Conservation (phyloP, 2,797 vertebrate genomes). For the Acanthiza pusilla region DNA sequence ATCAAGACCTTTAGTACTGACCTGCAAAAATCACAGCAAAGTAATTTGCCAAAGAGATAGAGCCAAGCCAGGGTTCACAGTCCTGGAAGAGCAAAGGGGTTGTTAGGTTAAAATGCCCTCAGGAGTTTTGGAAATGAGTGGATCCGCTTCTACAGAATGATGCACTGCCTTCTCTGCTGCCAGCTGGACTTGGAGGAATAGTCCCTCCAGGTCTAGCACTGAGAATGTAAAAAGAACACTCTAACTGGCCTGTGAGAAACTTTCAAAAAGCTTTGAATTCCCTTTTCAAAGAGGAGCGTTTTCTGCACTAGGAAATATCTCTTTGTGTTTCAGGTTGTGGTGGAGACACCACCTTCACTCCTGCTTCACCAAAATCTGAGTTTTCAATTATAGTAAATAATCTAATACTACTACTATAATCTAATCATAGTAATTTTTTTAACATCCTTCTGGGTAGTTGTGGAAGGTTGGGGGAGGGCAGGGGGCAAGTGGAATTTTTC, state of each 20-base stretch:
- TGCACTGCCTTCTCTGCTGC: neutral
- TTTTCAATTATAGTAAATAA: too few relatives aligned
- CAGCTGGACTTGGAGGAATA: neutral
- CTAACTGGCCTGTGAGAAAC: neutral
- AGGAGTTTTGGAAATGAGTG: neutral
- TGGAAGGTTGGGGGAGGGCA: too few relatives aligned
- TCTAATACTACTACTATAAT: too few relatives aligned
- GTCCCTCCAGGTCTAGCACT: neutral
- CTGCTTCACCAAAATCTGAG: neutral
- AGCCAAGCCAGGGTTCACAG: neutral
- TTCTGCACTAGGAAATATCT: neutral
- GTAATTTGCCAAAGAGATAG: neutral
- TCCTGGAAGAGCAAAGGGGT: neutral
- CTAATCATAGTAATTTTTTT: neutral
- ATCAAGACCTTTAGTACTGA: neutral
- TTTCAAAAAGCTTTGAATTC: neutral
- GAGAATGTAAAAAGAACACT: neutral
- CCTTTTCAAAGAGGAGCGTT: neutral
- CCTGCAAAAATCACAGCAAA: neutral
- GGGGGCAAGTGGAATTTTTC: too few relatives aligned
- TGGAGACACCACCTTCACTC: neutral
- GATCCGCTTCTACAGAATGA: neutral
- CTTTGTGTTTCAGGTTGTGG: neutral
- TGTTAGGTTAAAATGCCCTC: neutral
- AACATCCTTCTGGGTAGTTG: rapidly evolving